Base-by-base conservation (phyloP, 2,797 vertebrate species). In the Chaenodraco wilsoni region DNA sequence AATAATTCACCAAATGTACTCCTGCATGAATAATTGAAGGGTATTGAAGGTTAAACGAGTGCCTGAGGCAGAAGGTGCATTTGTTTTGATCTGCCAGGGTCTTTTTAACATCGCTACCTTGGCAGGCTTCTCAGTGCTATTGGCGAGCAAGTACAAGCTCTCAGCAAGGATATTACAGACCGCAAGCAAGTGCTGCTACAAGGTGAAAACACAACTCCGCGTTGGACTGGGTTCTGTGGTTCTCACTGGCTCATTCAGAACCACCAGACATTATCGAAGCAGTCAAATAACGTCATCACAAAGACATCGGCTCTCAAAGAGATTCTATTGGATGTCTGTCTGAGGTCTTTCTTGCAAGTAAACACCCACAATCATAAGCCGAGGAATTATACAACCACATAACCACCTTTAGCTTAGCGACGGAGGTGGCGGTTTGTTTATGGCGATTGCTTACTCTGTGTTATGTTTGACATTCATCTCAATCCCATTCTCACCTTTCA, bases 1-100 rank as follows among this genome's bases (percentile, higher is more conserved):
- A 74, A 69, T 76, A 79, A 70, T 80, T 84, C 76, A 81, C 77
- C 57, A 69, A 78, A 84, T 58, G 83, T 82, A 58, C 69, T 80
- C 65, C 62, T 48, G 50, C 40, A 81, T 92, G 77, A 92, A 91
- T 93, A 87, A 91, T 89, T 91, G 67, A 91, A 70, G 62, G 70
- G 66, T 84, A 78, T 37, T 83, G 82, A 79, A 80, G 79, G 78
- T 79, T 84, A 86, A 86, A 76, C 68, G 17, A 3, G 27, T 41
- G 83, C 86, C 88, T 50, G 63, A 72, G 87, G 90, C 83, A 49
- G 74, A 84, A 50, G 48, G 33, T 72, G 56, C 76, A 66, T 89
- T 91, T 86, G 79, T 88, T 85, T 91, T 91, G 82, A 93, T 92
- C 84, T 79, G 54, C 69, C 66, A 50, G 65, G 69, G 64, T 90